Percentiles rank a stretch among this genome's conserved stretches.
Conservation (phyloP, 2,113 vertebrate genomes). For the Sapayoa aenigma region DNA sequence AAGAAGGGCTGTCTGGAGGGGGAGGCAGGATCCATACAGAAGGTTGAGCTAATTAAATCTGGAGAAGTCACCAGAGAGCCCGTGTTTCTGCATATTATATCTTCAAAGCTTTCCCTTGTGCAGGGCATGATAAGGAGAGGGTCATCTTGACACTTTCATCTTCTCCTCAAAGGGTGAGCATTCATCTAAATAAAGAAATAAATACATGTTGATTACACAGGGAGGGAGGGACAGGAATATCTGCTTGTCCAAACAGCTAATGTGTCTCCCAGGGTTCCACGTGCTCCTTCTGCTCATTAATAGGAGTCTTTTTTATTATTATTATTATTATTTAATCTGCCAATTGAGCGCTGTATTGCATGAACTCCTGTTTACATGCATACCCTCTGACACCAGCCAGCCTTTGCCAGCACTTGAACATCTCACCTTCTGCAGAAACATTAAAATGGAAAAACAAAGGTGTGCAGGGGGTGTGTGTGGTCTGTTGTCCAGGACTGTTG, state of each 20-base stretch:
- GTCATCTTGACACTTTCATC: conserved; percentile 65
- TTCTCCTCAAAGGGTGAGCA: conserved; percentile 49
- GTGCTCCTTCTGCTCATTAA: conserved; percentile 19
- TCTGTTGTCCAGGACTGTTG: fast-evolving
- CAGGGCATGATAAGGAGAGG: conserved; percentile 58
- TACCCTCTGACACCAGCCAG: fast-evolving
- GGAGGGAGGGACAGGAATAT: conserved; percentile 27
- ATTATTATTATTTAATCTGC: background rate
- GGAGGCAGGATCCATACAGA: conserved; percentile 51
- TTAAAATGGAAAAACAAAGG: background rate
- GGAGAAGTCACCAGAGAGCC: conserved; percentile 71
- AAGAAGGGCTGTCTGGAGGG: conserved; percentile 11
- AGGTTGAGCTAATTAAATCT: conserved; percentile 76
- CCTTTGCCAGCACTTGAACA: background rate
- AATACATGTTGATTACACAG: background rate
- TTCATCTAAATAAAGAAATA: conserved; percentile 46
- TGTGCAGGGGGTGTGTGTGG: background rate
- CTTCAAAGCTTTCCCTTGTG: conserved; percentile 70
- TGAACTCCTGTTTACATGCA: background rate
- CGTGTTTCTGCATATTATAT: conserved; percentile 55
- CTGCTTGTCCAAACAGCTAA: conserved; percentile 11
- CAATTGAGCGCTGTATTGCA: background rate
- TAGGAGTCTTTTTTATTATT: background rate
- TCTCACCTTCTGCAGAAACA: background rate
- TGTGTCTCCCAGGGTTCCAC: background rate